These are phyloP conservation scores for Chromobotia macracanthus DNA, from an alignment of 2,797 vertebrate genomes.

Conservation along the genomic window DNA sequence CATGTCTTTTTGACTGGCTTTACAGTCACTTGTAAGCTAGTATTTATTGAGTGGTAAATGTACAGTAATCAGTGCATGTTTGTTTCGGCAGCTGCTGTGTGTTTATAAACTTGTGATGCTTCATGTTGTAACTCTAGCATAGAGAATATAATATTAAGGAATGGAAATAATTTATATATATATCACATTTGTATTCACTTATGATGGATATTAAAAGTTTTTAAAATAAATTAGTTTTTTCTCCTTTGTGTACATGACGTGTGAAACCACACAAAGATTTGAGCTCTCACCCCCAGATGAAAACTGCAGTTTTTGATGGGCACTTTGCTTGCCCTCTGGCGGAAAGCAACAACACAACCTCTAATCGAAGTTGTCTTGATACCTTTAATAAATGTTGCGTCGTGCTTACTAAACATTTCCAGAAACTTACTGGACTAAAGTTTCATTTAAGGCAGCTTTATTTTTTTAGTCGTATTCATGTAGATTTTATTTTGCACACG, in stretches of 20 bases:
- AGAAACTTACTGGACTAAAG: neutral
- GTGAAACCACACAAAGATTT: slow-evolving; percentile 22
- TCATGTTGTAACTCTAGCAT: slow-evolving; percentile 68
- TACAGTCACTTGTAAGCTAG: slow-evolving; percentile 66
- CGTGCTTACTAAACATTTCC: neutral
- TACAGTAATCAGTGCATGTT: slow-evolving; percentile 64
- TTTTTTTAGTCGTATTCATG: neutral
- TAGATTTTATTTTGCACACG: slow-evolving; percentile 3
- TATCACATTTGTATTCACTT: slow-evolving; percentile 73
- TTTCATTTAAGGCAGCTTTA: too few relatives aligned
- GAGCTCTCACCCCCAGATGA: slow-evolving; percentile 41
- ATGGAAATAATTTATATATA: slow-evolving; percentile 71
- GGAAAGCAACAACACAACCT: too few relatives aligned
- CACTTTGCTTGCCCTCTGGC: neutral
- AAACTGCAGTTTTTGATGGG: neutral
- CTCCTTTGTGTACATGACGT: too few relatives aligned
- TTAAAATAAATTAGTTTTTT: slow-evolving; percentile 39
- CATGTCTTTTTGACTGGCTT: slow-evolving; percentile 72
- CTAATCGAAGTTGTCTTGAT: neutral
- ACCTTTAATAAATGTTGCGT: neutral
- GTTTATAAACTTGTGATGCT: slow-evolving; percentile 62
- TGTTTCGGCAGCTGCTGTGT: slow-evolving; percentile 59
- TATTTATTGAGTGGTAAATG: slow-evolving; percentile 63
- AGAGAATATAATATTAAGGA: slow-evolving; percentile 66
- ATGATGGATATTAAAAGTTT: slow-evolving; percentile 71